These are phyloP conservation scores for Selenia dentaria DNA, from an alignment of 2,888 invertebrate genomes.

Conservation along the genomic window DNA sequence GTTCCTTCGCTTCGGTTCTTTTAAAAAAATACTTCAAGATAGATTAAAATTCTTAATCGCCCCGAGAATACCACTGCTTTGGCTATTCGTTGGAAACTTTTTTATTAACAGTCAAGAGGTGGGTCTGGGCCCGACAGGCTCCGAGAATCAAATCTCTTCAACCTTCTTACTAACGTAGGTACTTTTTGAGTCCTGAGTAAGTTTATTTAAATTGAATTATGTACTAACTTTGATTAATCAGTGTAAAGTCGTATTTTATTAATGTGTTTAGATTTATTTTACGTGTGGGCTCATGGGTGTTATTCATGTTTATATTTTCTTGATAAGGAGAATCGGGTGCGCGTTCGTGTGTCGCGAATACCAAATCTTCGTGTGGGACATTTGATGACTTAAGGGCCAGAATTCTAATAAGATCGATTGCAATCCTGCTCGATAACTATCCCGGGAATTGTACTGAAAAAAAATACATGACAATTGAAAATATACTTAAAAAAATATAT, in stretches of 20 bases:
- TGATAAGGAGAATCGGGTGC: no score
- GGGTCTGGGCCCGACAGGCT: slow-evolving; percentile 58
- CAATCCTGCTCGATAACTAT: no score
- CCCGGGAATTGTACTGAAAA: no score
- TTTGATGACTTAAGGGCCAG: no score
- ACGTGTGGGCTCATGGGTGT: not conserved
- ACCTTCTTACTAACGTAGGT: slow-evolving; percentile 5
- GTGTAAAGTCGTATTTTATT: not conserved
- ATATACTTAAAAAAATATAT: no score
- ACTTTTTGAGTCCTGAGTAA: slow-evolving; percentile 2
- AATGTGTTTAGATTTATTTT: not conserved
- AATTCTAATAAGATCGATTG: no score
- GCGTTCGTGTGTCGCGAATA: no score
- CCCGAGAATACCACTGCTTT: slow-evolving; percentile 16
- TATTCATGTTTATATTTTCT: no score
- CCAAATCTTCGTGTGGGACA: no score
- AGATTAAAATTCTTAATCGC: slow-evolving; percentile 17
- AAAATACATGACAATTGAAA: no score
- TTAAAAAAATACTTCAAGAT: slow-evolving; percentile 24
- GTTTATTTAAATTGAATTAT: not conserved
- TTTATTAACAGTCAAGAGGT: slow-evolving; percentile 45
- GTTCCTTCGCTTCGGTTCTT: slow-evolving; percentile 41
- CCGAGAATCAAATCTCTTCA: slow-evolving; percentile 35
- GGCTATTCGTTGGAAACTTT: slow-evolving; percentile 29
- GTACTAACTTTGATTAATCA: not conserved